A percentile compares a stretch with the other conserved stretches of the same genome.
These are phyloP conservation scores for Huso huso DNA, from an alignment of 2,797 vertebrate species.

Conservation along the genomic window DNA sequence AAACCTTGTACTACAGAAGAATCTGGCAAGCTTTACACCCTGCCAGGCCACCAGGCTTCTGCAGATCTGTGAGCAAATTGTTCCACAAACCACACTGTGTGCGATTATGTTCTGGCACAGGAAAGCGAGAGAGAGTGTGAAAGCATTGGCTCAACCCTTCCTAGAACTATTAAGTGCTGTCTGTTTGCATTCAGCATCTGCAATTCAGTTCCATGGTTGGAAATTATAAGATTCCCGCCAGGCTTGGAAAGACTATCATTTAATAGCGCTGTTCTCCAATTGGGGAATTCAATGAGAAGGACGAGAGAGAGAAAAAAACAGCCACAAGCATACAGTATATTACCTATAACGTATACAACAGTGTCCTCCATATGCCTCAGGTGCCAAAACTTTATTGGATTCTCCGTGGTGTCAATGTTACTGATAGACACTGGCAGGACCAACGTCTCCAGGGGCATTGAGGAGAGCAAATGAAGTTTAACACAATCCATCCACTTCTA, in stretches of 20 bases:
- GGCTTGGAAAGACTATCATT: slow-evolving; percentile 19
- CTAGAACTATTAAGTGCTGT: slow-evolving; percentile 27
- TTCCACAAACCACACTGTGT: slow-evolving; percentile 38
- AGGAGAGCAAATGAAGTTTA: too few species aligned
- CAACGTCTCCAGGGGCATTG: too few species aligned
- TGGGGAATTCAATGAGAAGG: neutral
- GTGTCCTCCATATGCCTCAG: too few species aligned
- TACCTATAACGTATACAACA: too few species aligned
- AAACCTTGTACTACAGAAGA: too few species aligned
- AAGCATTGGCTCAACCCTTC: slow-evolving; percentile 35
- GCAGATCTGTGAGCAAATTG: slow-evolving; percentile 22
- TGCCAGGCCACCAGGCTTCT: slow-evolving; percentile 10
- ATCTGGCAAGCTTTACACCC: neutral
- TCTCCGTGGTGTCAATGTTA: too few species aligned
- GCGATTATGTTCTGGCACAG: slow-evolving; percentile 35
- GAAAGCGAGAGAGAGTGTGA: slow-evolving; percentile 18
- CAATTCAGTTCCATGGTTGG: slow-evolving; percentile 28
- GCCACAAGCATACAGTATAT: too few species aligned
- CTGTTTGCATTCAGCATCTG: slow-evolving; percentile 24
- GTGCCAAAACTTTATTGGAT: too few species aligned
- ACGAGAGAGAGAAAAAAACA: too few species aligned
- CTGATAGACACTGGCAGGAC: too few species aligned
- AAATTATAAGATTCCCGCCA: slow-evolving; percentile 7
- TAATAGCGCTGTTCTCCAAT: slow-evolving; percentile 18
- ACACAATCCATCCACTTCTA: too few species aligned